Evolutionary conservation across 2,888 invertebrate species (phyloP).

Genomic region (Ethmia dodecea): DNA sequence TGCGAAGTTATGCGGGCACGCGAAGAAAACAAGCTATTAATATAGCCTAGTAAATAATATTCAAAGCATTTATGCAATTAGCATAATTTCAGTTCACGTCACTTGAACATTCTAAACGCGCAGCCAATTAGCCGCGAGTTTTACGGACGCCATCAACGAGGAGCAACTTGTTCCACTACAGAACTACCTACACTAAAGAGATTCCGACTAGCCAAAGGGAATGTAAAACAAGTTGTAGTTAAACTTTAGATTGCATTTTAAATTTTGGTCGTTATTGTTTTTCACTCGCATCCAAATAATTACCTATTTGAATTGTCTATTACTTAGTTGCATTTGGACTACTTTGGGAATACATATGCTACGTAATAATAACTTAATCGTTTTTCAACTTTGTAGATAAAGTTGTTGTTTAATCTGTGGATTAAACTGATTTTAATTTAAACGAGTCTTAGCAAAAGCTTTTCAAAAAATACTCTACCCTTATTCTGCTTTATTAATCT

Average conservation of each 20-base stretch:
- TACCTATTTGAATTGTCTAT: conserved; percentile 18
- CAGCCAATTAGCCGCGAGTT: conserved; percentile 44
- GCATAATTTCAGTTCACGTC: background rate
- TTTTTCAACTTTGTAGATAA: too few species aligned
- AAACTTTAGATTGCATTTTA: conserved; percentile 74
- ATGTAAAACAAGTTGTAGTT: conserved; percentile 57
- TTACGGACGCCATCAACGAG: conserved; percentile 46
- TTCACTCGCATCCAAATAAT: conserved; percentile 31
- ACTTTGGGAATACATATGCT: too few species aligned
- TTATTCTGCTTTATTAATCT: too few species aligned
- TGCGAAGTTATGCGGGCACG: too few species aligned
- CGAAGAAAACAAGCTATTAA: too few species aligned
- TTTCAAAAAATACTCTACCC: too few species aligned
- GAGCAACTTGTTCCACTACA: conserved; percentile 49
- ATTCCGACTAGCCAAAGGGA: conserved; percentile 61
- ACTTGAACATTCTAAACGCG: conserved; percentile 18
- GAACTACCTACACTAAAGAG: conserved; percentile 40
- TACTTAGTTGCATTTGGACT: background rate
- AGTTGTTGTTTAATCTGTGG: too few species aligned
- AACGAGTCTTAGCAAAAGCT: too few species aligned
- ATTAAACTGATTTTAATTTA: too few species aligned
- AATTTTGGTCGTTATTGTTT: conserved; percentile 53
- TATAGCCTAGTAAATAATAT: too few species aligned
- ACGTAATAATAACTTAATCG: too few species aligned
- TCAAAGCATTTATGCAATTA: background rate